Evolutionary conservation across 2,113 vertebrate species (phyloP).

Genomic region (Python bivittatus): DNA sequence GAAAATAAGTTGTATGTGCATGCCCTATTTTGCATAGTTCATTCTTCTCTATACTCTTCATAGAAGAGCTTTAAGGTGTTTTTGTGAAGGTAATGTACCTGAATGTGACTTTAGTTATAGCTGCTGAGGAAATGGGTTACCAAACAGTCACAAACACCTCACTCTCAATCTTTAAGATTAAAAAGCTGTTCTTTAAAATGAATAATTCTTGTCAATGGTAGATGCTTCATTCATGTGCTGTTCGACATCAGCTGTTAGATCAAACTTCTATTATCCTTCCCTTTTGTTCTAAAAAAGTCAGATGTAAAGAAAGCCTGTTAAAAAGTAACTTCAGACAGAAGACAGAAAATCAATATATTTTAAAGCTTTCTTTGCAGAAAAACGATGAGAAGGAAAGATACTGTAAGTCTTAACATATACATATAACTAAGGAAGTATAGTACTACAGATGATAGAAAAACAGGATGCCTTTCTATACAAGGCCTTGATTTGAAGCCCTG

Average conservation of each 20-base stretch:
- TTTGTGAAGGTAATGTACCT: not conserved
- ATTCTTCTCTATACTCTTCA: not conserved
- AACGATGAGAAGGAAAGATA: slow-evolving; percentile 58
- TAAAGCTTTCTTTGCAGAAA: slow-evolving; percentile 59
- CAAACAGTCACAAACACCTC: not conserved
- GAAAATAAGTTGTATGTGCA: not conserved
- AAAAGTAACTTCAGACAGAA: slow-evolving; percentile 63
- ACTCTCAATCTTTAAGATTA: not conserved
- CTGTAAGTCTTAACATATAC: slow-evolving; percentile 61
- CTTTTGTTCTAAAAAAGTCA: slow-evolving; percentile 54
- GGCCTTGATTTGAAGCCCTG: slow-evolving; percentile 75
- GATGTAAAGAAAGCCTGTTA: slow-evolving; percentile 66
- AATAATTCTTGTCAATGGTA: slow-evolving; percentile 36
- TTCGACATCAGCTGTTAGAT: not conserved
- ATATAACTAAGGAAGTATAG: slow-evolving; percentile 74
- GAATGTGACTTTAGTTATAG: not conserved
- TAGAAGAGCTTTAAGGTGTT: not conserved
- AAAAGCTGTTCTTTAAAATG: slow-evolving; percentile 3
- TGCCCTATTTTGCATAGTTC: not conserved
- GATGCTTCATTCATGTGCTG: slow-evolving; percentile 52
- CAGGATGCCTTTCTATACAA: slow-evolving; percentile 79
- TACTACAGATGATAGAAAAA: slow-evolving; percentile 77
- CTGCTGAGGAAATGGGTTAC: not conserved
- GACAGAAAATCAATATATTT: slow-evolving; percentile 60
- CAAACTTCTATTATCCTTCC: slow-evolving; percentile 41